Evolutionary conservation across 1,140 invertebrate genomes (phyloP).

Genomic region (Carposina sasakii): DNA sequence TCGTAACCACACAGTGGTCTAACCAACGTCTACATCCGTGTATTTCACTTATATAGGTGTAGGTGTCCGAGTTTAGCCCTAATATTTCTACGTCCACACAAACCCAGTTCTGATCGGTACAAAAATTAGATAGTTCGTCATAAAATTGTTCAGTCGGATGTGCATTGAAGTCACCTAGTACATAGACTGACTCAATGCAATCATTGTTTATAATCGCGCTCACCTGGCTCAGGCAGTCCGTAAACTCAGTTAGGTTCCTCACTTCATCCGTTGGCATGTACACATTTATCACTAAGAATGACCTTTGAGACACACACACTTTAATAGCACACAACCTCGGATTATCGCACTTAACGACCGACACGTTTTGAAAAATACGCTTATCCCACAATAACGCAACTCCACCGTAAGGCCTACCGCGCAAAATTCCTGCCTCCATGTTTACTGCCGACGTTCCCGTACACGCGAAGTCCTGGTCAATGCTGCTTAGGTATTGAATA

Average conservation of each 20-base stretch:
- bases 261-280: conserved; percentile 1
- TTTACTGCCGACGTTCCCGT: neutral
- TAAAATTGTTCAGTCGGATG: neutral
- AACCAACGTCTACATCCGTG: neutral
- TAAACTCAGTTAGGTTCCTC: neutral
- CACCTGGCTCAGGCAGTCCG: neutral
- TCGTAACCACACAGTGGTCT: neutral
- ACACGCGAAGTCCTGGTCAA: neutral
- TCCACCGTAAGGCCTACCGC: neutral
- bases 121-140: neutral
- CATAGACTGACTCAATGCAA: neutral
- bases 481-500: neutral
- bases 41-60: neutral
- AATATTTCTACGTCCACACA: neutral
- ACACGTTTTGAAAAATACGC: neutral
- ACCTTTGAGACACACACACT: neutral
- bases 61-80: neutral
- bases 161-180: neutral
- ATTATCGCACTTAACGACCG: neutral
- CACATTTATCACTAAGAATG: neutral
- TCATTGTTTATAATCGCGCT: neutral
- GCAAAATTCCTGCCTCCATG: neutral
- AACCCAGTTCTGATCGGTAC: neutral
- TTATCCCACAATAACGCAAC: conserved; percentile 1
- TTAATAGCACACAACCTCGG: neutral